These are phyloP conservation scores for Trichonephila clavipes DNA, from an alignment of 1,140 invertebrate species.

Conservation along the genomic window DNA sequence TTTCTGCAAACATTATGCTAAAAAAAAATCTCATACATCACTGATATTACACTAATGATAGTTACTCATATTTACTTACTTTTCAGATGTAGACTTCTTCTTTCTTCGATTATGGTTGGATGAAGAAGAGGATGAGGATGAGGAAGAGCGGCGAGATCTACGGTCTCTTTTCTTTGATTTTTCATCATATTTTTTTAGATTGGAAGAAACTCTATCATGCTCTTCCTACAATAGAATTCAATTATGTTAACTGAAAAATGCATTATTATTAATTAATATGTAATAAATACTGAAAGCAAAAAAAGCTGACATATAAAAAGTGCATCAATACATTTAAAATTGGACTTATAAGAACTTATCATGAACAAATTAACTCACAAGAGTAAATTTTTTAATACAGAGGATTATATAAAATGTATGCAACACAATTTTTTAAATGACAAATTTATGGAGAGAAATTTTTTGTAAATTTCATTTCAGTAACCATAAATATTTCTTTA, in stretches of 20 bases:
- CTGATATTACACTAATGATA: no score
- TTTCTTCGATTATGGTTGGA: constrained; percentile 59
- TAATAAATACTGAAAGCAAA: background rate
- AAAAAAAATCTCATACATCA: no score
- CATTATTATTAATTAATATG: background rate
- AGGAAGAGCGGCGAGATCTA: constrained; percentile 56
- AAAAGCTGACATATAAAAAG: background rate
- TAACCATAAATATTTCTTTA: no score
- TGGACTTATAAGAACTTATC: no score
- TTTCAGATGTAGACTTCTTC: constrained; percentile 65
- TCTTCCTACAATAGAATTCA: constrained; percentile 84
- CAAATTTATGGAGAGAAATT: no score
- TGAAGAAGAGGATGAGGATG: constrained; percentile 65
- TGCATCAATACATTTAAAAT: no score
- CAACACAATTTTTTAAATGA: no score
- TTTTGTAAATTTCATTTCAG: no score
- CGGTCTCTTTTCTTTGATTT: constrained; percentile 78
- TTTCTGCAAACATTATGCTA: background rate
- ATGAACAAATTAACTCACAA: no score
- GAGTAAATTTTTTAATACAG: no score
- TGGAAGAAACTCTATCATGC: constrained; percentile 86
- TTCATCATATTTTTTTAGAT: constrained; percentile 81
- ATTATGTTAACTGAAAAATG: no score
- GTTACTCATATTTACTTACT: constrained; percentile 4
- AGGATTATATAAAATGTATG: no score